phyloP scores from a whole-genome alignment of 2,888 invertebrate genomes.

The Pseudanteris insignis region DNA sequence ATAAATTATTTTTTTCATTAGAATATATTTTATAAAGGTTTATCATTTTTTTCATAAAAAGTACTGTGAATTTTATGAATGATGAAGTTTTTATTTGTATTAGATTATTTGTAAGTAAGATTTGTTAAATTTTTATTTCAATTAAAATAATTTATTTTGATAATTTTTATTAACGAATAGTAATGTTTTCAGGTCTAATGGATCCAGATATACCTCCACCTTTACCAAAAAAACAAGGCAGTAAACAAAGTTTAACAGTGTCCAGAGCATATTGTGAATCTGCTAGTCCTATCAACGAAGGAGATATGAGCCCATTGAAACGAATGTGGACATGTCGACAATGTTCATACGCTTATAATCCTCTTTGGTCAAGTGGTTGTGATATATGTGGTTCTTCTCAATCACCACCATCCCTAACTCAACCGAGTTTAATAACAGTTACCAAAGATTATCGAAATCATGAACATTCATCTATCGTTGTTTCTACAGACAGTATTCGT shows the following conservation, averaged over 20 bases:
- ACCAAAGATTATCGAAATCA: constrained; percentile 69
- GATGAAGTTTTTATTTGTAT: too few relatives aligned
- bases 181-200: constrained; percentile 52
- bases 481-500: constrained; percentile 63
- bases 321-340: constrained; percentile 89
- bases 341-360: constrained; percentile 90
- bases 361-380: constrained; percentile 80
- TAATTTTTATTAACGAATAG: neutral
- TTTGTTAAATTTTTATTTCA: too few relatives aligned
- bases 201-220: constrained; percentile 64
- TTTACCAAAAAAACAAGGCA: constrained; percentile 63
- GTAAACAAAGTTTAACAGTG: constrained; percentile 52
- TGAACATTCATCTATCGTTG: constrained; percentile 61
- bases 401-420: constrained; percentile 72
- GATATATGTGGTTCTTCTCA: constrained; percentile 81
- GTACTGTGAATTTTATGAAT: neutral
- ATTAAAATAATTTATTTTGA: neutral
- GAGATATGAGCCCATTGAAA: constrained; percentile 57
- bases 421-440: constrained; percentile 77
- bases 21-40: too few relatives aligned
- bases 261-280: constrained; percentile 58
- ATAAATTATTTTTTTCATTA: too few relatives aligned
- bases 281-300: constrained; percentile 58
- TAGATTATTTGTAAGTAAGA: too few relatives aligned
- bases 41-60: too few relatives aligned